Evolutionary conservation across 2,888 invertebrate genomes (phyloP).

Genomic region (Syrista parreyssii): DNA sequence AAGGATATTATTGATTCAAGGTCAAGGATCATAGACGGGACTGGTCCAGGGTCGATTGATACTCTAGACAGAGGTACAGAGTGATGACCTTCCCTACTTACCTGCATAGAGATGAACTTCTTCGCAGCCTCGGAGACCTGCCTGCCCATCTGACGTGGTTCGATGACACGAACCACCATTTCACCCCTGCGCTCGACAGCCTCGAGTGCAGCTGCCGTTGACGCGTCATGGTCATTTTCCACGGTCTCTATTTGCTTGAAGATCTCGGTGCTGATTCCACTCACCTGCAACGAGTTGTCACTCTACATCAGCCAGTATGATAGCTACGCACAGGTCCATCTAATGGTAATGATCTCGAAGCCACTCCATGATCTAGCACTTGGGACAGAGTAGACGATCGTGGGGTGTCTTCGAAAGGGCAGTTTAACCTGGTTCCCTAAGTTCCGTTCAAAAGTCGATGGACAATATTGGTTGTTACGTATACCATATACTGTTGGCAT

Average conservation of each 20-base stretch:
- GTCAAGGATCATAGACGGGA: background rate
- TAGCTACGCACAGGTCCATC: background rate
- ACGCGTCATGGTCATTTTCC: slow-evolving; percentile 94
- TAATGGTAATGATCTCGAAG: background rate
- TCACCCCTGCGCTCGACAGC: slow-evolving; percentile 93
- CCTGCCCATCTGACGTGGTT: slow-evolving; percentile 87
- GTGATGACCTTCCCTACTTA: slow-evolving; percentile 44
- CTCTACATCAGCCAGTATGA: slow-evolving; percentile 22
- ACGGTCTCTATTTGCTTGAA: slow-evolving; percentile 97
- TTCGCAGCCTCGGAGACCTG: slow-evolving; percentile 89
- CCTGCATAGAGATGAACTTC: slow-evolving; percentile 85
- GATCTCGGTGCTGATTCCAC: slow-evolving; percentile 95
- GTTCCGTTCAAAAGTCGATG: background rate
- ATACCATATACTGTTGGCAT: background rate
- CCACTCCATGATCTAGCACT: background rate
- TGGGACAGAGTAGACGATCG: background rate
- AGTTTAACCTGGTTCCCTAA: background rate
- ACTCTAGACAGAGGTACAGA: background rate
- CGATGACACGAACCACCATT: slow-evolving; percentile 94
- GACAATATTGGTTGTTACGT: background rate
- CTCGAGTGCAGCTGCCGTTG: slow-evolving; percentile 91
- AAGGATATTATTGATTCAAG: background rate
- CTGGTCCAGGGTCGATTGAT: background rate
- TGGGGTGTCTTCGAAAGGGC: background rate
- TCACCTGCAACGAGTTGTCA: slow-evolving; percentile 75